These are phyloP conservation scores for Ammospiza caudacuta DNA, from an alignment of 2,113 vertebrate species.

Conservation along the genomic window DNA sequence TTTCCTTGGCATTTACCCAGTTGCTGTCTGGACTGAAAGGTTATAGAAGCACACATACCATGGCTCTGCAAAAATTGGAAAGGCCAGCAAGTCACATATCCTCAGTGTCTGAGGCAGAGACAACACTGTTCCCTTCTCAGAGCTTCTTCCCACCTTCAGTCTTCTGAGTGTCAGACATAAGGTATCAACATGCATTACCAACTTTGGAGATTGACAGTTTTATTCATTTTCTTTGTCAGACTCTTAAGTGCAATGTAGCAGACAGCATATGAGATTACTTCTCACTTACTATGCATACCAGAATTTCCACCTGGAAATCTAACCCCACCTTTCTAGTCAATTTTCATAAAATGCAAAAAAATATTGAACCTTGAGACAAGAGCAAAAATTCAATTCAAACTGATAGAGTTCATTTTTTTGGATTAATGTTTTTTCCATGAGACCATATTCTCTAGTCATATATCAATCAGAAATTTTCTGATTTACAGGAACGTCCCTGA, in stretches of 20 bases:
- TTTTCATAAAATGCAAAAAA: not conserved
- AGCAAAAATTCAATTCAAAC: not conserved
- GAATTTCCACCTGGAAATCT: not conserved
- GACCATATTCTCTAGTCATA: not conserved
- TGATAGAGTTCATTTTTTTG: not conserved
- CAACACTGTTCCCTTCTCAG: conserved; percentile 12
- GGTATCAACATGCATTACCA: not conserved
- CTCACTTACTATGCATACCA: not conserved
- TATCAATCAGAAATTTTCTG: conserved; percentile 4
- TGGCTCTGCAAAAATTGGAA: conserved; percentile 26
- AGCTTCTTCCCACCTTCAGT: not conserved
- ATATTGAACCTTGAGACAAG: not conserved
- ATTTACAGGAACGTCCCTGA: not conserved
- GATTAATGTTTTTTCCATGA: not conserved
- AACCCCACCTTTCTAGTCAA: not conserved
- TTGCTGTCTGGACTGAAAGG: conserved; percentile 41
- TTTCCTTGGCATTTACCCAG: conserved; percentile 37
- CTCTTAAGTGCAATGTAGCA: not conserved
- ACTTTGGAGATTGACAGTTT: not conserved
- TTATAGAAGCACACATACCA: conserved; percentile 19
- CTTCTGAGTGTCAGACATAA: not conserved
- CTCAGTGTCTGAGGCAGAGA: not conserved
- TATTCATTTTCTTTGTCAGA: not conserved
- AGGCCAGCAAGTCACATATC: not conserved
- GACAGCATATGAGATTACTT: not conserved